A percentile compares a stretch with the other conserved stretches of the same genome.
phyloP scores from a whole-genome alignment of 2,113 vertebrate genomes.

The Pandion haliaetus region DNA sequence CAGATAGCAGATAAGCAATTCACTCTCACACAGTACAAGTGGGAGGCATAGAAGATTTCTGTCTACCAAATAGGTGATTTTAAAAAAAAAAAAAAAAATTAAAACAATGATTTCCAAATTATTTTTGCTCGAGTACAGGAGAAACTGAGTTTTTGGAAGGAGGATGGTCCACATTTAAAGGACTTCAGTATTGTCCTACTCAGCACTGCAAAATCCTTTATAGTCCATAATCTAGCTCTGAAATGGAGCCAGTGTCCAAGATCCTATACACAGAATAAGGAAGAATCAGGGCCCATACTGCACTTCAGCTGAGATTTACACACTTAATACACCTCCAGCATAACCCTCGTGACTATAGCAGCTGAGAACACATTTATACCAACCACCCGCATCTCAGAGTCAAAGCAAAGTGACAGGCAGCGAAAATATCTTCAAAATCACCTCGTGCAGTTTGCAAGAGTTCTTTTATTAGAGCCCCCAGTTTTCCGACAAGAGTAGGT shows the following conservation, averaged over 20 bases:
- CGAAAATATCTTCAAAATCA: not conserved
- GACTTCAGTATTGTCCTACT: not conserved
- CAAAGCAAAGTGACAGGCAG: not conserved
- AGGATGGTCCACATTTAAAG: not conserved
- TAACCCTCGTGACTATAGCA: not conserved
- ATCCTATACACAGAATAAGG: not conserved
- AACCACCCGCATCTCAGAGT: not conserved
- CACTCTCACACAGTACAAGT: not conserved
- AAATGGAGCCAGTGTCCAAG: not conserved
- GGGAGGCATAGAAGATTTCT: not conserved
- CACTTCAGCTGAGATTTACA: not conserved
- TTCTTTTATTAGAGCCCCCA: not conserved
- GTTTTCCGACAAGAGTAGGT: not conserved
- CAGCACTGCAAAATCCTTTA: not conserved
- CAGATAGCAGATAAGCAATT: not conserved
- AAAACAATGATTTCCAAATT: not conserved
- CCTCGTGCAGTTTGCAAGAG: not conserved
- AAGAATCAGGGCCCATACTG: not conserved
- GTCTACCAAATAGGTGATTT: not conserved
- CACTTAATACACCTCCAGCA: not conserved
- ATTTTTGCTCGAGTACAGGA: not conserved
- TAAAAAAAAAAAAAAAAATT: not conserved
- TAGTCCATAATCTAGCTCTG: not conserved
- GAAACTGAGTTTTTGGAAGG: not conserved
- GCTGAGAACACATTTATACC: not conserved